Base-by-base conservation (phyloP, 2,888 invertebrate species). In the Dinocampus coccinellae region DNA sequence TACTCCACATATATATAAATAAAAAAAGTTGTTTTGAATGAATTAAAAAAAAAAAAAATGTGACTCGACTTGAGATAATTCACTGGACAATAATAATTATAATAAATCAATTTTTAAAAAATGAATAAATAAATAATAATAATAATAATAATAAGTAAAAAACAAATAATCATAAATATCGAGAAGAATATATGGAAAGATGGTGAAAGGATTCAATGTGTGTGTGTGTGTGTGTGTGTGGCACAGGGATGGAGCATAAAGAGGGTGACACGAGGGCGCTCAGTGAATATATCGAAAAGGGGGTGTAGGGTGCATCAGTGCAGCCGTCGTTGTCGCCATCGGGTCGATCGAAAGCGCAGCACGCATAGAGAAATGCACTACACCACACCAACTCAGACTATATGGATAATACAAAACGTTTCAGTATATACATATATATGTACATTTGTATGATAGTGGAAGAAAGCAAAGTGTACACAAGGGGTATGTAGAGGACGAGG, bases 321-420 rank as follows among this genome's bases (percentile, higher is more conserved):
- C 62, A 74, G 70, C 74, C 79, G 82, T 73, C 76, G 81, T 80
- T 77, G 53, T 58, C 60, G 79, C 79, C 81, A 80, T 79, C 84
- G 85, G 86, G 86, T 87, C 86, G 86, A 87, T 86, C 83, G 86
- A 85, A 87, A 87, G 85, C 86, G 86, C 86, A 86, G 85, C 85
- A 82, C 84, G 80, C 84, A 68, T 16, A 39, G 20, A 83, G 85
- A 85, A 85, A 86, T 85, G 86, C 85, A 86, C 83, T 84, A 82
- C 84, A 80, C 82, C 81, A 24, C 47, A 47, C 47, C 47, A 47
- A 16, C 16, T n/a, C 47, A 47, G 47, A 47, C 47, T 47, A 6
- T 47, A 7, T 39, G 47, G 16, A 47, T 47, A 47, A 47, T 47
- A 47, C 47, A 47, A 20, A 47, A 47, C 16, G 47, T 16, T 47